Conservation (phyloP, 2,113 vertebrate species). For the Odontophorus gujanensis region DNA sequence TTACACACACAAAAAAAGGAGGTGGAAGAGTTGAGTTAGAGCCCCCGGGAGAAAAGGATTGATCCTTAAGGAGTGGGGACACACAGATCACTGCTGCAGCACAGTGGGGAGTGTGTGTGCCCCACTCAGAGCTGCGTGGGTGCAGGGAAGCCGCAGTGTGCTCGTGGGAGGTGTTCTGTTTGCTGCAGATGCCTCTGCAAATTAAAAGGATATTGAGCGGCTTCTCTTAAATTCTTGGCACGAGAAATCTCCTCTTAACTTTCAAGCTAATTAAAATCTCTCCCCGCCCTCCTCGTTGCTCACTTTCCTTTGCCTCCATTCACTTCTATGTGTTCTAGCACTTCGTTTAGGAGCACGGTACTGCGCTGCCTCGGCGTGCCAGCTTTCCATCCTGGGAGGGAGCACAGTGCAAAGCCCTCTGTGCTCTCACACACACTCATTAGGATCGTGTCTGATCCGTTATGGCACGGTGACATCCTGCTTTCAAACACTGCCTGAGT, state of each 20-base stretch:
- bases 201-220: neutral
- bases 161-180: constrained; percentile 1
- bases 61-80: fast-evolving
- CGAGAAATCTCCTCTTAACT: neutral
- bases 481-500: neutral
- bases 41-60: neutral
- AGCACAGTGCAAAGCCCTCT: neutral
- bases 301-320: neutral
- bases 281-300: neutral
- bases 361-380: neutral
- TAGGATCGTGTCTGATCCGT: neutral
- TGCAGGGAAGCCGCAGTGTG: neutral
- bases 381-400: neutral
- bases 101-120: neutral
- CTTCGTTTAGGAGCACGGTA: neutral
- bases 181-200: neutral
- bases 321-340: too few species aligned
- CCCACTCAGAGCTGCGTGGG: neutral
- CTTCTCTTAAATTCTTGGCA: constrained; percentile 1
- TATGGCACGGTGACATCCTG: neutral
- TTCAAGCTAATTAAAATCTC: neutral
- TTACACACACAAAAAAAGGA: neutral
- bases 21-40: neutral
- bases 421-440: fast-evolving
- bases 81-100: neutral